Evolutionary conservation across 2,113 vertebrate species (phyloP), one percentile per base, ranked within the genome.

Genomic region (Aphelocoma coerulescens): DNA sequence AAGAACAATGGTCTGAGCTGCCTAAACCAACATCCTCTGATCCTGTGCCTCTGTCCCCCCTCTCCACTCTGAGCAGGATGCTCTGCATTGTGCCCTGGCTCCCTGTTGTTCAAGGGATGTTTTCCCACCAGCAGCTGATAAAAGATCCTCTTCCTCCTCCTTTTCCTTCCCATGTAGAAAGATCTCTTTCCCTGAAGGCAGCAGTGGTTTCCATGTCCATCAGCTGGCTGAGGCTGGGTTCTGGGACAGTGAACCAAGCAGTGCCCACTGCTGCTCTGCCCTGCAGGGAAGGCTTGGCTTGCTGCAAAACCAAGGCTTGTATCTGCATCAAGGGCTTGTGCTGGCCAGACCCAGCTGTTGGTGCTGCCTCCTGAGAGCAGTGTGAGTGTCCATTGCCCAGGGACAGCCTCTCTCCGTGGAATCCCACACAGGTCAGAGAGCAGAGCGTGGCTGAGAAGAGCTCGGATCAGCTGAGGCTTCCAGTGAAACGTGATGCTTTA

Each of bases 151-250:
- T 81, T 80, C 22, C 49, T 76, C 43, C 23, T 79, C 5, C n/a
- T 48, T 69, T 66, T n/a, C 21, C 37, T 58, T 30, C 26, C 57
- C 55, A 4, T 23, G 24, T 5, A 75, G 44, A 62, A 72, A 58
- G 33, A 46, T 46, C 26, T 72, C 63, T 73, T 89, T 73, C 35
- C 37, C 11, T 44, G 37, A 59, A 72, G 27, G 41, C 35, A 73
- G 0, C 0, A 2, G 18, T 72, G 48, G 43, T 58, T 79, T 92
- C 62, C 58, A n/a, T 2, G 13, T 51, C 32, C 10, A 22, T 54
- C 71, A 94, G 65, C 66, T 67, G 43, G 6, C 52, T 79, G 52
- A 58, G 72, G 67, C 27, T 71, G n/a, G 24, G 32, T 44, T 92
- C 58, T 79, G 75, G 49, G 51, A 32, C 52, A 74, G 17, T 37